Base-by-base conservation (phyloP, 1,140 invertebrate genomes). In the Latrodectus geometricus region DNA sequence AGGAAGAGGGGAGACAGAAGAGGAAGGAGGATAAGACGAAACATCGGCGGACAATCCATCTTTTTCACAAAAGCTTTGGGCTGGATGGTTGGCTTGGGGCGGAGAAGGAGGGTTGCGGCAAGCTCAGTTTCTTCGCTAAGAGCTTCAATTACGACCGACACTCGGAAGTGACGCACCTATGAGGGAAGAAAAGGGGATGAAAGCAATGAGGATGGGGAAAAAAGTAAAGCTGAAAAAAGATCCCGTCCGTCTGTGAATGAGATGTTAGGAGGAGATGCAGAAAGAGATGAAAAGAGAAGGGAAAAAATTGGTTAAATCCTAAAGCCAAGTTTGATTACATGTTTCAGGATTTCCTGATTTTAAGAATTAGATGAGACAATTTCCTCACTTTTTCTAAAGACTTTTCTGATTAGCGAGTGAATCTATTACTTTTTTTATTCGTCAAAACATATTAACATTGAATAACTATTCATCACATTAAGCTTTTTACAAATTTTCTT, bases 111-210 rank as follows among this genome's bases (percentile, higher is more conserved):
- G 66, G 48, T n/a, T 50, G 23, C 23, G 35, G 4, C 23, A 4
- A 70, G 48, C n/a, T 52, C 66, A 70, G 72, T 73, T 83, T 83
- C 69, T 74, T 74, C 73, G 72, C 82, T 84, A 84, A 84, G 82
- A 84, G 82, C 82, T 76, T 84, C 82, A 84, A 84, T 84, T 84
- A 84, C 82, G 82, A 52, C 56, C 73, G 82, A 84, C 82, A 76
- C 82, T 84, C 82, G 72, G n/a, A 54, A 61, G 52, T 54, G 49
- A 61, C 49, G 50, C n/a, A 21, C 74, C 68, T 9, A 69, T 20
- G 68, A 69, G 68, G 74, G 48, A 76, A 76, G 20, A 56, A 76
- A 76, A 61, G 21, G 69, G 68, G 50, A 72, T 68, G 73, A 15
- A 68, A 48, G 73, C 61, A 76, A 76, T 21, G 35, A 68, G 21